Evolutionary conservation across 1,140 invertebrate genomes (phyloP), one percentile per base, ranked within the genome.

Genomic region (Chironomus striatipennis): DNA sequence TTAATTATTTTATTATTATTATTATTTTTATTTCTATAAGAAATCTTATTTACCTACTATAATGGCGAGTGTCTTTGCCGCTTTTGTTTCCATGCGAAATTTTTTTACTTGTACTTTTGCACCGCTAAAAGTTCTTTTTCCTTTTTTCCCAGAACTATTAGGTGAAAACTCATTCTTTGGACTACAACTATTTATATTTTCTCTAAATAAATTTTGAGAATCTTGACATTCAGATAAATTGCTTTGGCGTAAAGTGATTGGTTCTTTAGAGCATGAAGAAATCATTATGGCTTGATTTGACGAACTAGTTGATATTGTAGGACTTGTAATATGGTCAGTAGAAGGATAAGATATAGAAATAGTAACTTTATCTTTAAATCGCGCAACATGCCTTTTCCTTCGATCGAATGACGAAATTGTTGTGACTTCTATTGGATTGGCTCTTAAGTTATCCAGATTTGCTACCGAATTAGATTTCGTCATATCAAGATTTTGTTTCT

Each of bases 331-430:
- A 77, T 91, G 91, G 76, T 93, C 91, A 72, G 87, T 90, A 73
- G 90, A 92, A 15, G 91, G 91, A 82, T 93, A 93, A 7, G 91
- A 92, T 1, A 93, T 90, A 75, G 90, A 92, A 75, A 93, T 93
- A 79, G 92, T 92, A 75, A 93, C 89, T 79, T 90, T 90, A 75
- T 93, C 91, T 79, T 90, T 88, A 1, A 85, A 84, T 76, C 87
- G 83, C 18, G 87, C 83, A 73, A 6, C 15, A 18, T 20, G 2
- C 43, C 18, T 6, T 64, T 15, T 75, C 18, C 12, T 77, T 73
- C 64, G 73, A 7, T 17, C 77, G 76, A 7, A 77, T 47, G 42
- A 74, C 8, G 42, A 15, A 17, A 21, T 24, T 47, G 43, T 18
- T 43, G 21, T 74, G 20, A 74, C 42, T 12, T 9, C 17, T 21